phyloP scores from a whole-genome alignment of 2,113 vertebrate genomes.

The Thamnophis sirtalis region DNA sequence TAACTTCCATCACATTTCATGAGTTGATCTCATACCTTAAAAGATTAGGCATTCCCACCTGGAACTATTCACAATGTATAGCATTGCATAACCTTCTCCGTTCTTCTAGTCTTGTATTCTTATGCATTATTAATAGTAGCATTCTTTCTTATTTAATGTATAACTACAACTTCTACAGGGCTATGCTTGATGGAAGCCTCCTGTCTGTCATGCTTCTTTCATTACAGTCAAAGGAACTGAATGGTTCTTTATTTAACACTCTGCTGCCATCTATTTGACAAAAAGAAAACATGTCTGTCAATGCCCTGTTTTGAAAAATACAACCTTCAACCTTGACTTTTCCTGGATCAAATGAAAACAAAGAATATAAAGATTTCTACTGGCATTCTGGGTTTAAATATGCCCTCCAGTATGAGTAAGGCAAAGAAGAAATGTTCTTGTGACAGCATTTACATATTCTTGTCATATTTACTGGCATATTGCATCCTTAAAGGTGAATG shows the following conservation, averaged over 20 bases:
- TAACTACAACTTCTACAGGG: conserved; percentile 55
- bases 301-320: neutral
- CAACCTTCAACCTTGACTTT: neutral
- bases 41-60: conserved; percentile 72
- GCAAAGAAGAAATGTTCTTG: neutral
- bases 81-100: conserved; percentile 63
- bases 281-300: conserved; percentile 48
- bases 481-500: neutral
- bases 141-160: conserved; percentile 66
- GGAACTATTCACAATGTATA: conserved; percentile 67
- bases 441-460: neutral
- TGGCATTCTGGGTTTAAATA: neutral
- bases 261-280: conserved; percentile 88
- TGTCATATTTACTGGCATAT: neutral
- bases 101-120: conserved; percentile 54
- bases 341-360: neutral
- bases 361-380: conserved; percentile 3
- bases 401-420: too few relatives aligned
- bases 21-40: conserved; percentile 71
- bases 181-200: conserved; percentile 58
- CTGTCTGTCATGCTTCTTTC: conserved; percentile 57
- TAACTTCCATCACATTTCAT: conserved; percentile 65
- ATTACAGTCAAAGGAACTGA: conserved; percentile 12
- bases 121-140: conserved; percentile 63
- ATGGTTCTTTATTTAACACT: conserved; percentile 67